Conservation (phyloP, 2,888 invertebrate genomes). For the Lithophane socia region DNA sequence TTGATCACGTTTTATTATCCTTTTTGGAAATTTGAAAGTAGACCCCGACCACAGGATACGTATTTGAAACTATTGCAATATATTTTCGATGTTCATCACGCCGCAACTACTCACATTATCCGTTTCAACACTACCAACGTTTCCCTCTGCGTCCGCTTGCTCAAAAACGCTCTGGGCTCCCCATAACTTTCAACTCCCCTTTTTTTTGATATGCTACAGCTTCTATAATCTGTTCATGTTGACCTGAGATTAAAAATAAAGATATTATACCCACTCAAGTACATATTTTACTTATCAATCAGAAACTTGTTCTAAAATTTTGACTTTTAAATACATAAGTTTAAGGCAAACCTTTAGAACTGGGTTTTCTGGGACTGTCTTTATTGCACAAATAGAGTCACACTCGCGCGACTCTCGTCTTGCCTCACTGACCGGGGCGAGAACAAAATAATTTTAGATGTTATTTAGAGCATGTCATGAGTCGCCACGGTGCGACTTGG, state of each 20-base stretch:
- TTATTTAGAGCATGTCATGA: too few species aligned
- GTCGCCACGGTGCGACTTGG: too few species aligned
- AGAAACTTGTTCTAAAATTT: not conserved
- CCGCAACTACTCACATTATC: not conserved
- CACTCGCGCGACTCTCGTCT: too few species aligned
- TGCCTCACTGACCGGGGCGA: too few species aligned
- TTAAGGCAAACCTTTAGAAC: not conserved
- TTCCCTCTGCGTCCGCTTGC: not conserved
- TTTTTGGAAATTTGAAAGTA: not conserved
- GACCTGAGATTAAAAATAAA: not conserved
- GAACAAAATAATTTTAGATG: too few species aligned
- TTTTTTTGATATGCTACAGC: not conserved
- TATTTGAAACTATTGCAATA: not conserved
- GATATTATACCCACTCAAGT: not conserved
- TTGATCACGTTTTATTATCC: not conserved
- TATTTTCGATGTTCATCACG: not conserved
- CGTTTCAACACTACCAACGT: not conserved
- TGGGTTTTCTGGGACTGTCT: too few species aligned
- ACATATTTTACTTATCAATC: not conserved
- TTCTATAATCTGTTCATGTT: too few species aligned
- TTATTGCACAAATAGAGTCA: not conserved
- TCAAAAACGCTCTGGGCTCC: not conserved
- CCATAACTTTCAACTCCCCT: rapidly evolving
- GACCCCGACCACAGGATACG: not conserved
- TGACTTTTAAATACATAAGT: not conserved